Evolutionary conservation across 2,888 invertebrate species (phyloP).

Genomic region (Julus scanicus): DNA sequence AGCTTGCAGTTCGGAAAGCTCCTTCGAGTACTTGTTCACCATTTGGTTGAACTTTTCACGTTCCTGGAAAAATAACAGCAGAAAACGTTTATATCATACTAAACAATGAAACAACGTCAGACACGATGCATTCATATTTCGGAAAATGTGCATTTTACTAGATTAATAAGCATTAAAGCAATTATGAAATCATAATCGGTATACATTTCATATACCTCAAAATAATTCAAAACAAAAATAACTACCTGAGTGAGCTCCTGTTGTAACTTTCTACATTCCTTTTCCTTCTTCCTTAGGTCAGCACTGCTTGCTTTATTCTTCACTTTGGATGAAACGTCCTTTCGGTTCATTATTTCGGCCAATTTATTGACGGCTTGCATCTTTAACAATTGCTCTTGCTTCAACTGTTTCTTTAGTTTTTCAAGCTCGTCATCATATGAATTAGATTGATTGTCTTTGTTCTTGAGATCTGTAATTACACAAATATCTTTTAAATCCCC

Average conservation of each 20-base stretch:
- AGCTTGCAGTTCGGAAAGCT: conserved; percentile 86
- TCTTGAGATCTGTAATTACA: conserved; percentile 66
- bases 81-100: not conserved
- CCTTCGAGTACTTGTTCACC: conserved; percentile 84
- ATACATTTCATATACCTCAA: not conserved
- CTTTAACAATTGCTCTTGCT: conserved; percentile 87
- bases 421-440: conserved; percentile 79
- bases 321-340: conserved; percentile 78
- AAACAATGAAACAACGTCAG: too few species aligned
- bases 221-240: conserved; percentile 47
- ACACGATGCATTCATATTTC: too few species aligned
- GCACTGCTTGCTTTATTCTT: conserved; percentile 70
- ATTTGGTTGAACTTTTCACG: conserved; percentile 93
- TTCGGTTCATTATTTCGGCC: conserved; percentile 96
- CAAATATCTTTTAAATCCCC: not conserved
- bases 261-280: conserved; percentile 92
- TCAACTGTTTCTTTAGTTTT: conserved; percentile 82
- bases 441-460: conserved; percentile 64
- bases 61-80: conserved; percentile 70
- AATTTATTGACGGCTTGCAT: conserved; percentile 97
- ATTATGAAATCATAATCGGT: too few species aligned
- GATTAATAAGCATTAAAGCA: too few species aligned
- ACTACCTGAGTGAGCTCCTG: conserved; percentile 84
- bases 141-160: too few species aligned
- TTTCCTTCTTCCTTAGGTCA: conserved; percentile 88